Base-by-base conservation (phyloP, 1,140 invertebrate species). In the Cyclargus thomasi region DNA sequence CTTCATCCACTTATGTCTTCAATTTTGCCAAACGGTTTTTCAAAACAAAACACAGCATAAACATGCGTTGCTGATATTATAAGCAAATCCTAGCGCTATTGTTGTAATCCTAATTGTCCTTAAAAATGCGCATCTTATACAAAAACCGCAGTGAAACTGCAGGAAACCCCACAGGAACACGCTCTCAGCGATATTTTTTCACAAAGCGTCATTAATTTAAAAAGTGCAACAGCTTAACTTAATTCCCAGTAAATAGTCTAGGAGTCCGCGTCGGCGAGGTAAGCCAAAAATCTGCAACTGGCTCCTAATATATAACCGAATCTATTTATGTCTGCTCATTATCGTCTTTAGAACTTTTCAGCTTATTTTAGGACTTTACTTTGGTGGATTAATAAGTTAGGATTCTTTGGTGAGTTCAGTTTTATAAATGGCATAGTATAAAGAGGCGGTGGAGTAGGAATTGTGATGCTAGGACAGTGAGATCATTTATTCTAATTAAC, bases 221-320 rank as follows among this genome's bases (percentile, higher is more conserved):
- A 74, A 72, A 76, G 70, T 69, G 69, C 73, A 76, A 76, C 71
- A 75, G 77, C 77, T 81, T 82, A 79, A 75, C 75, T 77, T 80
- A 82, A 83, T 75, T 80, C 71, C 69, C 72, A 74, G 74, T 81
- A 82, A 82, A 82, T 81, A 81, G 74, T 70, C 66, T 66, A 39
- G 70, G 70, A 72, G 74, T 72, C 70, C 66, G 69, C 70, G 72
- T 72, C 77, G 69, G 74, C 73, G 72, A 74, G 75, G 71, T 82
- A 79, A 83, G 79, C 82, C 79, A 80, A 88, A 86, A 88, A 85
- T 85, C 78, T 86, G 78, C 79, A 78, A 78, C 74, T 78, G 78
- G 74, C 79, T 74, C 63, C 74, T 78, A 81, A 85, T 88, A 87
- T 86, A 88, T 83, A 86, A 82, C 81, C 79, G 79, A 81, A 76